A percentile compares a stretch with the other conserved stretches of the same genome.
These are phyloP conservation scores for Apostichopus japonicus DNA, from an alignment of 35 echinoderm and acorn worm species.

Conservation along the genomic window DNA sequence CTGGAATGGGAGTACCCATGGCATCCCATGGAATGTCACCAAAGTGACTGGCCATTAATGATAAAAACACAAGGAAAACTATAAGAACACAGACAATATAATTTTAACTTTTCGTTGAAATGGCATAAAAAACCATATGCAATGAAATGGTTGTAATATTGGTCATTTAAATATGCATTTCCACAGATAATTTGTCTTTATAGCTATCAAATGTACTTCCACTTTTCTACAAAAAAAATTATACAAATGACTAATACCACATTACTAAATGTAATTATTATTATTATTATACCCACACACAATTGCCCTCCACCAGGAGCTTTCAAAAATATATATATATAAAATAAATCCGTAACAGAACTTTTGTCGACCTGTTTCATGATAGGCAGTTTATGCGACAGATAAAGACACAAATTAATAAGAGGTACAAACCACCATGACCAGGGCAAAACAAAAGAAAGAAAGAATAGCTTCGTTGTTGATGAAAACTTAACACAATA, in stretches of 20 bases:
- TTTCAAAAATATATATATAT: not conserved
- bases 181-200: slow-evolving; percentile 10
- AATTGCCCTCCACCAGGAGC: not conserved
- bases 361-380: not conserved
- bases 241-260: not conserved
- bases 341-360: slow-evolving; percentile 7
- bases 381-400: not conserved
- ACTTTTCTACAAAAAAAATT: slow-evolving; percentile 8
- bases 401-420: not conserved
- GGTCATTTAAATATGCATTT: slow-evolving; percentile 2
- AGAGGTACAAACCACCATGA: too few species aligned
- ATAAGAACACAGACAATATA: not conserved
- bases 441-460: too few species aligned
- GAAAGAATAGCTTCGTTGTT: too few species aligned
- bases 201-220: not conserved
- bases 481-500: too few species aligned
- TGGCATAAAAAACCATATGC: not conserved
- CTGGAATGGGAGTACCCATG: too few species aligned
- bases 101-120: not conserved
- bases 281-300: not conserved
- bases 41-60: too few species aligned
- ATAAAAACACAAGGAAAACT: too few species aligned
- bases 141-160: slow-evolving; percentile 7
- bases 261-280: not conserved
- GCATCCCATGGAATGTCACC: too few species aligned